phyloP scores from a whole-genome alignment of 2,113 vertebrate species.

The Megaceryle maxima region DNA sequence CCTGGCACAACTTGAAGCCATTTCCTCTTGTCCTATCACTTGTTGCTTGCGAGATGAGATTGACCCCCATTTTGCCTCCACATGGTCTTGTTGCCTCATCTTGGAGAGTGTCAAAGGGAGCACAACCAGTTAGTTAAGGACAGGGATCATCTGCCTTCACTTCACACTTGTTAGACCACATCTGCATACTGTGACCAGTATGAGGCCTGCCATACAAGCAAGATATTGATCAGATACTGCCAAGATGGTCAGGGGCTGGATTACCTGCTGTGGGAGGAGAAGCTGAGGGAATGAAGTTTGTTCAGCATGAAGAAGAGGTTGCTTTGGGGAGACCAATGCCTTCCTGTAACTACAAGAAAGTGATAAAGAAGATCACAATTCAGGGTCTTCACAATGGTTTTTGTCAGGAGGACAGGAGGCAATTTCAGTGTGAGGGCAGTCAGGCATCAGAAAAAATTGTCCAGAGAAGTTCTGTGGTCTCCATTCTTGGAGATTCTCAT shows the following conservation, averaged over 20 bases:
- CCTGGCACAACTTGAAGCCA: neutral
- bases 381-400: rapidly evolving
- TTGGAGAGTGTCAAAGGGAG: neutral
- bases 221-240: neutral
- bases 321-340: rapidly evolving
- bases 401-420: neutral
- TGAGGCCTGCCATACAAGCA: neutral
- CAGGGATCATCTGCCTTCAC: neutral
- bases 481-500: neutral
- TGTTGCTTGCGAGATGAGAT: too few relatives aligned
- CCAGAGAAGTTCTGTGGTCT: neutral
- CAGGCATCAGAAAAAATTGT: neutral
- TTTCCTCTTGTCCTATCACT: too few relatives aligned
- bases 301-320: neutral
- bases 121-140: rapidly evolving
- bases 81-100: too few relatives aligned
- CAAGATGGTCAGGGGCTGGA: neutral
- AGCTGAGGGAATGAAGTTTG: neutral
- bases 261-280: neutral
- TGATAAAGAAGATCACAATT: rapidly evolving
- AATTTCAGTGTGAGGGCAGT: neutral
- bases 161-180: rapidly evolving
- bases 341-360: neutral
- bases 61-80: too few relatives aligned
- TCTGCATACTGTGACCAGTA: neutral